Conservation (phyloP, 2,888 invertebrate species). For the Choreutis nemorana region DNA sequence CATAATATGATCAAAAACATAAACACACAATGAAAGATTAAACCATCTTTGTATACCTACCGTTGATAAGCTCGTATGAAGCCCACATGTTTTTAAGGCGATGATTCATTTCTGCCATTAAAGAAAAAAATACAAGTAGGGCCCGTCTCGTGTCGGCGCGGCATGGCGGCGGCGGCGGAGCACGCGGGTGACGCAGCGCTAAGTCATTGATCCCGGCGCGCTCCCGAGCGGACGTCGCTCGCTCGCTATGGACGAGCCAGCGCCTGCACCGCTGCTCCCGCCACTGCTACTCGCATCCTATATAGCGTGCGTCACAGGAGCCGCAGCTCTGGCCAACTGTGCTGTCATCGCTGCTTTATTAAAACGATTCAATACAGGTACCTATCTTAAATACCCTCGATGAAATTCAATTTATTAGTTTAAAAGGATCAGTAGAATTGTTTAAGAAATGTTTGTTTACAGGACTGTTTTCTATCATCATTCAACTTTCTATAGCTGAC, state of each 20-base stretch:
- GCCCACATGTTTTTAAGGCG: constrained; percentile 42
- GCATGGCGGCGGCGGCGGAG: constrained; percentile 33
- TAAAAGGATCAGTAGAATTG: constrained; percentile 4
- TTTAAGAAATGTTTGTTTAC: constrained; percentile 38
- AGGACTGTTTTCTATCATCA: constrained; percentile 59
- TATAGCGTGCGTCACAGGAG: constrained; percentile 47
- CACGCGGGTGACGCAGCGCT: constrained; percentile 44
- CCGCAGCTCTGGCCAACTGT: constrained; percentile 48
- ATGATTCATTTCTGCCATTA: constrained; percentile 52
- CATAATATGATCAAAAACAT: too few relatives aligned
- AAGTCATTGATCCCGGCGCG: constrained; percentile 61
- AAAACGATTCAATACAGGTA: constrained; percentile 20
- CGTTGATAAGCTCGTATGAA: too few relatives aligned
- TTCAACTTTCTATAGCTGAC: constrained; percentile 64
- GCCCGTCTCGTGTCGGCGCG: too few relatives aligned
- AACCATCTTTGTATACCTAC: too few relatives aligned
- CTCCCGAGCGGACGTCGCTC: constrained; percentile 47
- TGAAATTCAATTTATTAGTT: neutral
- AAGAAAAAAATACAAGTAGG: constrained; percentile 44
- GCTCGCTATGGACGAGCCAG: constrained; percentile 24
- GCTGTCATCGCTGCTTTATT: constrained; percentile 46
- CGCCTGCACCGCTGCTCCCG: constrained; percentile 35
- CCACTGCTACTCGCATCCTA: constrained; percentile 37
- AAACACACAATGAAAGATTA: too few relatives aligned
- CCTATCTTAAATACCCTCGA: neutral